Conservation (phyloP, 35 echinoderm and acorn worm species). For the Stichopus chloronotus region DNA sequence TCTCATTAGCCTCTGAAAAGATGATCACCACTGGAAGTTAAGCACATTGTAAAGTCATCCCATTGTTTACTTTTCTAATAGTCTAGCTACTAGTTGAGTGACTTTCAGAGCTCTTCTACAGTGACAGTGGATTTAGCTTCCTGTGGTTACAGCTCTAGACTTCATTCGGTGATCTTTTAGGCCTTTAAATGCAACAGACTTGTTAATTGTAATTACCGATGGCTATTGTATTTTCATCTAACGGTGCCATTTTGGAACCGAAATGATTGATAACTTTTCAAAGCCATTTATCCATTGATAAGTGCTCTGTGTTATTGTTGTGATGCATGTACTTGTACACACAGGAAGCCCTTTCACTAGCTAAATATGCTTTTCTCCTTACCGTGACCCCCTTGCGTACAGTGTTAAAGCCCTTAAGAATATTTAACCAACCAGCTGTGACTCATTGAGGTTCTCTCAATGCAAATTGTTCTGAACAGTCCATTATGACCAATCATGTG, state of each 20-base stretch:
- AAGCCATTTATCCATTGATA: constrained; percentile 4
- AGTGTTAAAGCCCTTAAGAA: constrained; percentile 14
- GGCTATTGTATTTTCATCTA: background rate
- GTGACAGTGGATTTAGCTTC: background rate
- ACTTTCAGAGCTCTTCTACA: background rate
- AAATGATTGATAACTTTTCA: background rate
- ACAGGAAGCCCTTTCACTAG: background rate
- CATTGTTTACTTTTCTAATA: background rate
- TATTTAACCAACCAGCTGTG: constrained; percentile 46
- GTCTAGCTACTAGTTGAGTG: background rate
- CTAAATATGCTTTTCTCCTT: constrained; percentile 9
- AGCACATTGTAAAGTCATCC: background rate
- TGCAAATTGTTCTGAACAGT: background rate
- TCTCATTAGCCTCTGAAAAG: background rate
- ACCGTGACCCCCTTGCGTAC: constrained; percentile 7
- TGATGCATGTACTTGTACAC: background rate
- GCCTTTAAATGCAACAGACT: constrained; percentile 23
- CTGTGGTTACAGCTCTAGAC: background rate
- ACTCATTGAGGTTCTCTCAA: constrained; percentile 27
- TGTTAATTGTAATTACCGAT: background rate
- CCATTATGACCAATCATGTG: constrained; percentile 20
- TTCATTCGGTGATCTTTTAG: background rate
- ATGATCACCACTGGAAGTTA: background rate
- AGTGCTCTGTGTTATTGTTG: background rate
- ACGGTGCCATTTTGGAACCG: background rate